These are phyloP conservation scores for Stegana nigrithorax DNA, from an alignment of 2,888 invertebrate species.

Conservation along the genomic window DNA sequence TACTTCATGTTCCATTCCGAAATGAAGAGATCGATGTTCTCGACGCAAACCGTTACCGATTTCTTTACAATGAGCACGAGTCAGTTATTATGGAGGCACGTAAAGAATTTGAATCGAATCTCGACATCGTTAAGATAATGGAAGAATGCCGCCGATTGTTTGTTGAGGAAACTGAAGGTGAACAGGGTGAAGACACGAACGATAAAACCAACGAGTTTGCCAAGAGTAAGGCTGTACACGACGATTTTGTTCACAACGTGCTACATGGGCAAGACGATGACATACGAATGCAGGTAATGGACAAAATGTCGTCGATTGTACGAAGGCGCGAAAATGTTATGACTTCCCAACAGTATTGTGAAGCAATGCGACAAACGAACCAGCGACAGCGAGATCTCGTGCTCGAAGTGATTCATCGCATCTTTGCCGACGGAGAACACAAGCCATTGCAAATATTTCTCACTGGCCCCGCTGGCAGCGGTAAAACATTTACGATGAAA, in stretches of 20 bases:
- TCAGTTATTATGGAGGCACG: conserved; percentile 28
- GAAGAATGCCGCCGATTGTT: conserved; percentile 33
- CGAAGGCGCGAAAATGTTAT: too few relatives aligned
- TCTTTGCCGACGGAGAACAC: too few relatives aligned
- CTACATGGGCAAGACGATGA: too few relatives aligned
- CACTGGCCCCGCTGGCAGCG: not conserved
- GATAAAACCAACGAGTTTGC: too few relatives aligned
- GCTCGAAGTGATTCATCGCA: not conserved
- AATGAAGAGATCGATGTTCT: conserved; percentile 35
- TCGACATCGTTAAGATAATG: conserved; percentile 50
- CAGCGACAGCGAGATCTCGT: not conserved
- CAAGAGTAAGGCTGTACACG: too few relatives aligned
- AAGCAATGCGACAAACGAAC: not conserved
- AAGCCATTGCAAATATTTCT: not conserved
- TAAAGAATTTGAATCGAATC: conserved; percentile 39
- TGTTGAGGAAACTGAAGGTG: too few relatives aligned
- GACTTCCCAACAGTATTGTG: not conserved
- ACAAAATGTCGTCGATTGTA: too few relatives aligned
- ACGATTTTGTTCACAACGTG: too few relatives aligned
- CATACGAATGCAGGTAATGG: too few relatives aligned
- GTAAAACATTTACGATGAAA: not conserved
- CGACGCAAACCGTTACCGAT: conserved; percentile 30
- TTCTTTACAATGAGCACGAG: conserved; percentile 34
- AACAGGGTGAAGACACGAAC: too few relatives aligned
- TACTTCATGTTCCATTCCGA: conserved; percentile 53